phyloP scores from a whole-genome alignment of 2,888 invertebrate species.

The Dicranocentrus wangi region DNA sequence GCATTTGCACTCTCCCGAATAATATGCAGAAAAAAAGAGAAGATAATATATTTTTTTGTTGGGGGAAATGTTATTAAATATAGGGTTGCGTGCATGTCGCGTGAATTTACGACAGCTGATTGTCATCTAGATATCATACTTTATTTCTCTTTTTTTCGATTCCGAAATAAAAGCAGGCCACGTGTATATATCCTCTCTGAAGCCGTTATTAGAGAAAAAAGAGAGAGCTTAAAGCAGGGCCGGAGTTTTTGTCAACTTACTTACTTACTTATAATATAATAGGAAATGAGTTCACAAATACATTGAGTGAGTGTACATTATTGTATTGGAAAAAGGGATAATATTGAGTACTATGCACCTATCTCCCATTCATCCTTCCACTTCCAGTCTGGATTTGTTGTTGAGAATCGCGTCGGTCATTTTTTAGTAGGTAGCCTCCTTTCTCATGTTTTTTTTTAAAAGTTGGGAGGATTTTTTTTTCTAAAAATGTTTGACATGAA shows the following conservation, averaged over 20 bases:
- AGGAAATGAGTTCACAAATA: conserved; percentile 24
- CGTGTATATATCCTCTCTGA: conserved; percentile 1
- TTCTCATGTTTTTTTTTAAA: conserved; percentile 7
- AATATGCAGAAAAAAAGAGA: conserved; percentile 10
- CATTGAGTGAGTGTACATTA: conserved; percentile 30
- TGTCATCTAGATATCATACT: conserved; percentile 57
- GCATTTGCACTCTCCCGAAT: conserved; percentile 37
- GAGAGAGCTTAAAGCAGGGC: too few species aligned
- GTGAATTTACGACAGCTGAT: conserved; percentile 63
- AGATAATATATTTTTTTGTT: conserved; percentile 44
- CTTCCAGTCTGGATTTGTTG: too few species aligned
- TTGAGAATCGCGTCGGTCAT: neutral
- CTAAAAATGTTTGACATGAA: neutral
- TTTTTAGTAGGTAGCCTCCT: neutral
- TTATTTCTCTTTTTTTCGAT: conserved; percentile 18
- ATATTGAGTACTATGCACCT: too few species aligned
- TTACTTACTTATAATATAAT: conserved; percentile 7
- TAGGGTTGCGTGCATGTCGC: conserved; percentile 57
- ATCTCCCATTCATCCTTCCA: too few species aligned
- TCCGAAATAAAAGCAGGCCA: conserved; percentile 1
- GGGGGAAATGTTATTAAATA: conserved; percentile 52
- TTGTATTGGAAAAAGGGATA: neutral
- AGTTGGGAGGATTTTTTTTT: neutral
- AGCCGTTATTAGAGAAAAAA: too few species aligned
- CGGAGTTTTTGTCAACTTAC: too few species aligned